A percentile compares a stretch with the other conserved stretches of the same genome.
phyloP scores from a whole-genome alignment of 2,113 vertebrate genomes.

The Setophaga kirtlandii region DNA sequence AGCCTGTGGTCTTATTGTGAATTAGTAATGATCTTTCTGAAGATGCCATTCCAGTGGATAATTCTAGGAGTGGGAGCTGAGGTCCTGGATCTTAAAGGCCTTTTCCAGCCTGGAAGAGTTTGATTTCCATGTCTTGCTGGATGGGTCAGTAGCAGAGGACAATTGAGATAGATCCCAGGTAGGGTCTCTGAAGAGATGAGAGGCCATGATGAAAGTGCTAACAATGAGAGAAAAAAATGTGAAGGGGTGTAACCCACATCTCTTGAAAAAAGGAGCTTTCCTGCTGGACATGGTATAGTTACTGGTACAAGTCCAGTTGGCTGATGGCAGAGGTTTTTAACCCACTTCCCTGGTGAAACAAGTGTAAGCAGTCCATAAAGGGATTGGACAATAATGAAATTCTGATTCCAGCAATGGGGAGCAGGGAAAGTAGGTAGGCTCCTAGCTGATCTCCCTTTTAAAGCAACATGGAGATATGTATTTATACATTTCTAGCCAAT shows the following conservation, averaged over 20 bases:
- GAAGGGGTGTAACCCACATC: neutral
- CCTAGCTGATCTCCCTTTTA: neutral
- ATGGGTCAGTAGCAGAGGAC: neutral
- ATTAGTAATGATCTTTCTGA: neutral
- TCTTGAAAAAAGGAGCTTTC: neutral
- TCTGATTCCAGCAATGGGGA: neutral
- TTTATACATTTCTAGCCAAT: neutral
- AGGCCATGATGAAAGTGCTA: neutral
- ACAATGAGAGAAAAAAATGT: neutral
- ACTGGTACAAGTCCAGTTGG: neutral
- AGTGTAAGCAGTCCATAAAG: rapidly evolving
- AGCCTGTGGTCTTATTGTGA: neutral
- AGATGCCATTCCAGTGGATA: neutral
- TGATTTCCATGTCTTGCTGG: neutral
- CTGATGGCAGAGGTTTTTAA: neutral
- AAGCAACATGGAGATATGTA: neutral
- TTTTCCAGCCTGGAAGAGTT: neutral
- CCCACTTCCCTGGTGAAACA: neutral
- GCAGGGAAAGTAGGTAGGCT: neutral
- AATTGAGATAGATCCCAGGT: neutral
- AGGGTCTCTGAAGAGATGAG: neutral
- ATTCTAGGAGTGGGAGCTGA: neutral
- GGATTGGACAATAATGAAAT: neutral
- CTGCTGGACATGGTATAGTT: neutral
- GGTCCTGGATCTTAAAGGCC: neutral